Evolutionary conservation across 2,113 vertebrate species (phyloP).

Genomic region (Tragelaphus strepsiceros): DNA sequence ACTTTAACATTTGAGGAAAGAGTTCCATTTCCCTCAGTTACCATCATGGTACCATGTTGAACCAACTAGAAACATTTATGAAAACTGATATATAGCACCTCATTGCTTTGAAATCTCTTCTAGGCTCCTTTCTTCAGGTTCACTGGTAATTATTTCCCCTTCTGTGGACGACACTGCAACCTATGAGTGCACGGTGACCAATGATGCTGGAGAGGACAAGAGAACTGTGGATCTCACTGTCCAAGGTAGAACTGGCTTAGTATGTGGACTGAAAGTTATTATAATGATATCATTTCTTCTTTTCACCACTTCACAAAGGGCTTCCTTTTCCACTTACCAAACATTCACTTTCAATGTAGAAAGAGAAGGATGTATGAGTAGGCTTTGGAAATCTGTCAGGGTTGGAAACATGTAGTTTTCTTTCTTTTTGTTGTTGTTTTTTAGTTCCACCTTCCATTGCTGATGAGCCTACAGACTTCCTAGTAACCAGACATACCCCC

Average conservation of each 20-base stretch:
- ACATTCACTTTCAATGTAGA: neutral
- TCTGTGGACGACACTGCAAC: constrained; percentile 91
- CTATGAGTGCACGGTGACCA: constrained; percentile 90
- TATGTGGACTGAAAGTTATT: neutral
- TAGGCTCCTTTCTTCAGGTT: constrained; percentile 94
- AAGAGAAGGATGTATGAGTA: neutral
- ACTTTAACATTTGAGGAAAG: neutral
- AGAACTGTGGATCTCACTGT: constrained; percentile 86
- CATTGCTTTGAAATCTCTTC: constrained; percentile 40
- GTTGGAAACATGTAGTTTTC: neutral
- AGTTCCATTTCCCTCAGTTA: neutral
- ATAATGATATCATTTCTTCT: neutral
- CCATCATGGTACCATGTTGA: too few species aligned
- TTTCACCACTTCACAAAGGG: too few species aligned
- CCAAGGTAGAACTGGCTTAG: constrained; percentile 82
- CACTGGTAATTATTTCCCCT: constrained; percentile 93
- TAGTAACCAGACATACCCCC: constrained; percentile 88
- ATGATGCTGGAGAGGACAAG: constrained; percentile 89
- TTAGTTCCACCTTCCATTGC: constrained; percentile 95
- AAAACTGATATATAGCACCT: neutral
- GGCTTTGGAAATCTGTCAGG: neutral
- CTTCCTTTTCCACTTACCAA: neutral
- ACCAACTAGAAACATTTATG: neutral
- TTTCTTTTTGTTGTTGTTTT: neutral
- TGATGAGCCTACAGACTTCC: constrained; percentile 90